A percentile compares a stretch with the other conserved stretches of the same genome.
Evolutionary conservation across 2,797 vertebrate species (phyloP).

Genomic region (Bovichtus variegatus): DNA sequence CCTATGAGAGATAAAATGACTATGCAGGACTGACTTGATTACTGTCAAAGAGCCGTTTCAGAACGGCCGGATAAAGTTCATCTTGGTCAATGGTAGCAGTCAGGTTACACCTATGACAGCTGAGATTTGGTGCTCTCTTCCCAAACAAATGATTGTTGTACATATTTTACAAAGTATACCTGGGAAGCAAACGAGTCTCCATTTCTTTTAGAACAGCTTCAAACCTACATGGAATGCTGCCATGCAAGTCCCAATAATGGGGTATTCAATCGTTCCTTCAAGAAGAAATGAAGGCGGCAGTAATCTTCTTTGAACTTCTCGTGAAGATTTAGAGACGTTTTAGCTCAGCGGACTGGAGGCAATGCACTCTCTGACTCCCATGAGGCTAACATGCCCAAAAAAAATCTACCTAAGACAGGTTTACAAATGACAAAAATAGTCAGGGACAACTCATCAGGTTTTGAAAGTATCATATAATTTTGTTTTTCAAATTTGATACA

Average conservation of each 20-base stretch:
- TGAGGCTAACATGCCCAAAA: neutral
- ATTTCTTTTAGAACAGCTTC: neutral
- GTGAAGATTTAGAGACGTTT: constrained; percentile 20
- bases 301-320: constrained; percentile 1
- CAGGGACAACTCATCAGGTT: neutral
- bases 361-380: neutral
- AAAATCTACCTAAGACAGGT: neutral
- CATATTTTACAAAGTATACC: constrained; percentile 1
- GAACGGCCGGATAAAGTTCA: constrained; percentile 48
- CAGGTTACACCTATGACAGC: constrained; percentile 36
- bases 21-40: constrained; percentile 65
- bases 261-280: constrained; percentile 24
- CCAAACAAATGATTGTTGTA: constrained; percentile 11
- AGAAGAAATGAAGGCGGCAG: neutral
- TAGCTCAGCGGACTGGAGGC: neutral
- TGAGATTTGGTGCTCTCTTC: constrained; percentile 20
- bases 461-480: neutral
- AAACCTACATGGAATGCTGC: constrained; percentile 5
- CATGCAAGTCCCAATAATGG: constrained; percentile 1
- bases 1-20: constrained; percentile 71
- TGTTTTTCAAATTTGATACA: neutral
- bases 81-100: constrained; percentile 36
- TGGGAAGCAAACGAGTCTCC: neutral
- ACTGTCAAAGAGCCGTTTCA: constrained; percentile 51
- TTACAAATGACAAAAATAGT: neutral